Base-by-base conservation (phyloP, 2,888 invertebrate species). In the Brenthis daphne region DNA sequence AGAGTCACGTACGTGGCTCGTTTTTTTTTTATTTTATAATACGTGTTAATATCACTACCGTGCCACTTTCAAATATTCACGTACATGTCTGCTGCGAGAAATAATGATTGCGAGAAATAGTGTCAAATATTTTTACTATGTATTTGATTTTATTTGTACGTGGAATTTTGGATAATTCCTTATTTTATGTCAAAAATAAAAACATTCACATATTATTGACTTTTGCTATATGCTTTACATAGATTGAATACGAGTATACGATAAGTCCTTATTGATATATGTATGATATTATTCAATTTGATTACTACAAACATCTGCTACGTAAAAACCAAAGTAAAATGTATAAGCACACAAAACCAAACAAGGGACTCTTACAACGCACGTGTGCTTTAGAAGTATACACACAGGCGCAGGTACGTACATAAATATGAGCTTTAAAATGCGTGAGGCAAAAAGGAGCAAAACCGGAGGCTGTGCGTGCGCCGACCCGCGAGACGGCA, bases 391-490 rank as follows among this genome's bases (percentile, higher is more conserved):
- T 60, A 50, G 60, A 50, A 60, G 33, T 29, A 50, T 76, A 82
- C 78, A 65, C 71, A 74, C 74, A 65, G 70, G 76, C 69, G 73
- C 66, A 75, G 66, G 55, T 70, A 73, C 76, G 82, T 83, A 71
- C 85, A 85, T 83, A 86, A 84, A 85, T 75, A 73, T 74, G 77
- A 74, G 77, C 83, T 84, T 84, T 86, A 84, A 85, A 83, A 82
- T 80, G 85, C 85, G 85, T 86, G 86, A 86, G 85, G 89, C 86
- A 91, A 92, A 91, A 91, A 90, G 87, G 88, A 90, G 84, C 88
- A 90, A 88, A 79, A 85, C 82, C 83, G 88, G 88, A 89, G 90
- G 89, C 90, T 89, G 90, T 89, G 89, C 91, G 91, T 87, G 90
- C 90, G 87, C 84, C 88, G 90, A 89, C 88, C 89, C 85, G 82